These are phyloP conservation scores for Baronia brevicornis DNA, from an alignment of 2,888 invertebrate species.

Conservation along the genomic window DNA sequence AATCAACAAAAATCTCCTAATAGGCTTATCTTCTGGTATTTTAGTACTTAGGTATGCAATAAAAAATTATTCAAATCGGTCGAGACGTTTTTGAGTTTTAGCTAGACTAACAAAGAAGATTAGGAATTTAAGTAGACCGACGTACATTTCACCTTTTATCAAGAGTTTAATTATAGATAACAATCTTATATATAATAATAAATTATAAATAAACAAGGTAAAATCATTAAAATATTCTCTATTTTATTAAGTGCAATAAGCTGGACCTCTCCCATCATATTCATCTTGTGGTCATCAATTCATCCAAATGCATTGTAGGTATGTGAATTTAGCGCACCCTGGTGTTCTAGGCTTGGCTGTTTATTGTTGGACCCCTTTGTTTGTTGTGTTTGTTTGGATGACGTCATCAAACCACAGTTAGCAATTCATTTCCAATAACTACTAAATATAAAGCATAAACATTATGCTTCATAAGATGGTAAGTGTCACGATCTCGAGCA, in stretches of 20 bases:
- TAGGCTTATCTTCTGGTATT: no score
- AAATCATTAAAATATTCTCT: conserved; percentile 11
- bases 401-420: conserved; percentile 42
- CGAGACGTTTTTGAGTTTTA: no score
- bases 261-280: conserved; percentile 18
- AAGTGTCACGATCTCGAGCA: conserved; percentile 12
- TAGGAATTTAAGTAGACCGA: no score
- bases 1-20: no score
- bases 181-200: no score
- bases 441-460: conserved; percentile 29
- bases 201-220: no score
- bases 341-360: conserved; percentile 39
- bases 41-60: no score
- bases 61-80: no score
- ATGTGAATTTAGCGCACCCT: conserved; percentile 49
- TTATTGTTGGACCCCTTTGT: conserved; percentile 45
- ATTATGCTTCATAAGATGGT: conserved; percentile 25
- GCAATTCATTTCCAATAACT: conserved; percentile 37
- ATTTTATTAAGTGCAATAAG: conserved; percentile 3
- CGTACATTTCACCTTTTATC: no score
- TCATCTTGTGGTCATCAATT: conserved; percentile 20
- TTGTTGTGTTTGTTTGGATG: conserved; percentile 34
- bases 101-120: no score
- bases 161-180: no score
- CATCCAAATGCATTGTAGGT: conserved; percentile 27